Conservation (phyloP, 2,888 invertebrate genomes). For the Tipula confusa region DNA sequence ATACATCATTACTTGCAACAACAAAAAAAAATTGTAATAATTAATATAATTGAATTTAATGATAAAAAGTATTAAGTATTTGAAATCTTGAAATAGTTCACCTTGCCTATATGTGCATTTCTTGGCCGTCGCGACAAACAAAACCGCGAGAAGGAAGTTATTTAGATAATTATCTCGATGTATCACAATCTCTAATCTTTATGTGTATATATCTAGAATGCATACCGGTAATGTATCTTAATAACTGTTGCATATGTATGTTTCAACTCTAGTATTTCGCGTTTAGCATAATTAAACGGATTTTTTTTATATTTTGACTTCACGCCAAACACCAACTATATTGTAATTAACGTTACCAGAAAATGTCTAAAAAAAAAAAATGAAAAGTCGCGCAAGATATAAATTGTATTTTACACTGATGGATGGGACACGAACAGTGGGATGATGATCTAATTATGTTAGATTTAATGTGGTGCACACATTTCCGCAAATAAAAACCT, state of each 20-base stretch:
- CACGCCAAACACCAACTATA: background rate
- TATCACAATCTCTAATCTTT: background rate
- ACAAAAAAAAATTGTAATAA: background rate
- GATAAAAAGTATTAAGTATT: background rate
- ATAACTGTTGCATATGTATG: background rate
- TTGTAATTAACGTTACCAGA: background rate
- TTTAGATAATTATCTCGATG: background rate
- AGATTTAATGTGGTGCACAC: background rate
- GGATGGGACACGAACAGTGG: background rate
- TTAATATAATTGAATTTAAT: background rate
- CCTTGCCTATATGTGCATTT: background rate
- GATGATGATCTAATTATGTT: background rate
- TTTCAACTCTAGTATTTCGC: background rate
- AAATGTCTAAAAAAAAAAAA: no score
- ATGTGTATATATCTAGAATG: background rate
- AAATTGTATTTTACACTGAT: background rate
- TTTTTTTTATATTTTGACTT: background rate
- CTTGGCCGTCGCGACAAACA: background rate
- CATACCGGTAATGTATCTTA: background rate
- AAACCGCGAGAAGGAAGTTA: background rate
- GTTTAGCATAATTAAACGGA: background rate
- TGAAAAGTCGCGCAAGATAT: background rate
- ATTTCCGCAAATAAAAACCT: background rate
- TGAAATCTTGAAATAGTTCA: background rate
- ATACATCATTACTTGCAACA: background rate